phyloP scores from a whole-genome alignment of 2,797 vertebrate species.

The Tolypeutes matacus region DNA sequence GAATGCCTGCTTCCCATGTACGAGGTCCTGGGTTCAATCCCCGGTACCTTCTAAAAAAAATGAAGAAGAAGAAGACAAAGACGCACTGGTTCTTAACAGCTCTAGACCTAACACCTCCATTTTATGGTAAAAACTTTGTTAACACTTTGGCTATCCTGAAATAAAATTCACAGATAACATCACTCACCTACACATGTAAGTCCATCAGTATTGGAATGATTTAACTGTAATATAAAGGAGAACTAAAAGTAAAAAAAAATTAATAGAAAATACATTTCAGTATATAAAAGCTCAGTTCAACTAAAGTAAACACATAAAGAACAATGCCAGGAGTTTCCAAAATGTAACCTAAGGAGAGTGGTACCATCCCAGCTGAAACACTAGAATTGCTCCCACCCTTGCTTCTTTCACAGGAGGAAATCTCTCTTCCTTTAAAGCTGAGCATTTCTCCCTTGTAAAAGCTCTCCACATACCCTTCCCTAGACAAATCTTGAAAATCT shows the following conservation, averaged over 20 bases:
- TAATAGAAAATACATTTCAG: conserved; percentile 26
- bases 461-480: background rate
- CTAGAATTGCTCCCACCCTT: background rate
- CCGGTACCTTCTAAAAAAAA: no score
- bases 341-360: background rate
- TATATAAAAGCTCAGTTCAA: conserved; percentile 49
- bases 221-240: conserved; percentile 9
- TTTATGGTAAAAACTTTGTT: conserved; percentile 46
- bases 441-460: conserved; percentile 31
- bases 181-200: background rate
- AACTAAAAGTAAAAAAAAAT: conserved; percentile 46
- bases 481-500: background rate
- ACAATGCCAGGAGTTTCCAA: conserved; percentile 16
- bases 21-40: no score
- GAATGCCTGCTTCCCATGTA: no score
- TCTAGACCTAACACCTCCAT: background rate
- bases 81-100: conserved; percentile 24
- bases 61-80: conserved; percentile 14
- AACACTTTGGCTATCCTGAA: conserved; percentile 45
- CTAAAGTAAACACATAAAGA: conserved; percentile 58
- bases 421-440: conserved; percentile 21
- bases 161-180: conserved; percentile 30
- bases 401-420: background rate
- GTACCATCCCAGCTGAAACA: conserved; percentile 29
- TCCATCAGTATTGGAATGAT: background rate